phyloP scores from a whole-genome alignment of 2,797 vertebrate genomes.

The Heteromormyrus szaboi region DNA sequence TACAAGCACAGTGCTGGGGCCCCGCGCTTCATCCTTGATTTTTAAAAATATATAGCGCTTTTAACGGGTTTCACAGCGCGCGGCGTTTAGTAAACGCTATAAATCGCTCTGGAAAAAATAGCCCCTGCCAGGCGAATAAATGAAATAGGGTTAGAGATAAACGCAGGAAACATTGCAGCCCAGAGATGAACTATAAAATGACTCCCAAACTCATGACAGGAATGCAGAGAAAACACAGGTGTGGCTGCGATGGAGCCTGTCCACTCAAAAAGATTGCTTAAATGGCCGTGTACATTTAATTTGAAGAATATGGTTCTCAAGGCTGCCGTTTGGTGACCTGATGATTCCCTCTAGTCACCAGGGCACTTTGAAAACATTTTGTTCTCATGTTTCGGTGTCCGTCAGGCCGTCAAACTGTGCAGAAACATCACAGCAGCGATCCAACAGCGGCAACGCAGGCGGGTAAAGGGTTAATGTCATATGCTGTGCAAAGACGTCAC shows the following conservation, averaged over 20 bases:
- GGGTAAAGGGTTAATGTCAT: background rate
- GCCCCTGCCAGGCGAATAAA: background rate
- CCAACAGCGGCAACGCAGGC: background rate
- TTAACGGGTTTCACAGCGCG: background rate
- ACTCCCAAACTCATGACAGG: background rate
- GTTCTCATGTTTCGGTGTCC: background rate
- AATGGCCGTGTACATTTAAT: background rate
- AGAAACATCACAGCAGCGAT: background rate
- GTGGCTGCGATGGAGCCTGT: background rate
- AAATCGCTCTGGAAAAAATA: constrained; percentile 6
- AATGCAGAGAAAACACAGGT: background rate
- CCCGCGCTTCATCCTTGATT: background rate
- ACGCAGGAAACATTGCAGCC: background rate
- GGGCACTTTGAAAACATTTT: background rate
- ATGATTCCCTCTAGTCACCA: background rate
- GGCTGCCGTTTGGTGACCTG: background rate
- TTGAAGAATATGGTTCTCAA: background rate
- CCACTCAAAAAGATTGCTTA: background rate
- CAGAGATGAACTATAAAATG: constrained; percentile 1
- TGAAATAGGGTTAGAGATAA: background rate
- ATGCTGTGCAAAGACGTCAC: background rate
- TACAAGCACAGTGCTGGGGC: background rate
- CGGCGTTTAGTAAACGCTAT: background rate
- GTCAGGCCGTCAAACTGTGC: background rate
- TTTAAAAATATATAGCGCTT: background rate